These are phyloP conservation scores for Drosophila meridiana DNA, from an alignment of 2,888 invertebrate species.

Conservation along the genomic window DNA sequence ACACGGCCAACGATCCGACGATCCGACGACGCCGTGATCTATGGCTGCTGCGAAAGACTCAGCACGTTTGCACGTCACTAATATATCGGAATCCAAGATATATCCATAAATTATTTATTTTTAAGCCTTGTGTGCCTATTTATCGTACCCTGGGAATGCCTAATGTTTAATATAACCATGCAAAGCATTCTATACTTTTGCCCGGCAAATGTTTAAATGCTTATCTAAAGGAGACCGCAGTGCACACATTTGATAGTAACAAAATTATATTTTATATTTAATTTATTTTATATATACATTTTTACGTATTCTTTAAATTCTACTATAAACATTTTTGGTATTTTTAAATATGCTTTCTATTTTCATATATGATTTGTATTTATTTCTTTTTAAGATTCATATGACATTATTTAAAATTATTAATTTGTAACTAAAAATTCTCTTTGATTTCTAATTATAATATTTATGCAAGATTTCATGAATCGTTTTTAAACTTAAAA, in stretches of 20 bases:
- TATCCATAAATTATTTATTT: constrained; percentile 7
- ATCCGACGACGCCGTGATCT: constrained; percentile 47
- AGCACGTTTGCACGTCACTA: constrained; percentile 2
- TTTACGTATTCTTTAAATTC: no score
- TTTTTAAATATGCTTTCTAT: background rate
- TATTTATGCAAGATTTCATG: background rate
- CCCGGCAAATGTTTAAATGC: background rate
- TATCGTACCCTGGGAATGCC: background rate
- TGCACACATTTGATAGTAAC: constrained; percentile 20
- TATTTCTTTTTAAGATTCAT: background rate
- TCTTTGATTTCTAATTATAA: background rate
- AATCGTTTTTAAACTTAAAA: no score
- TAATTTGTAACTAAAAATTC: no score
- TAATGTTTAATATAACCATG: background rate
- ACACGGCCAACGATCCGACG: constrained; percentile 13
- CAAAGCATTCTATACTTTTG: background rate
- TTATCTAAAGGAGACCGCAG: constrained; percentile 2
- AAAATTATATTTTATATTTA: background rate
- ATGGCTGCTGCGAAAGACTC: constrained; percentile 38
- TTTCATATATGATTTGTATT: background rate
- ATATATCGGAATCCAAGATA: constrained; percentile 2
- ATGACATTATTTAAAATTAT: background rate
- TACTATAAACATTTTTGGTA: no score
- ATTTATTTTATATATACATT: background rate
- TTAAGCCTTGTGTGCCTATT: background rate